Conservation (phyloP, 2,888 invertebrate genomes). For the Tinea pellionella region DNA sequence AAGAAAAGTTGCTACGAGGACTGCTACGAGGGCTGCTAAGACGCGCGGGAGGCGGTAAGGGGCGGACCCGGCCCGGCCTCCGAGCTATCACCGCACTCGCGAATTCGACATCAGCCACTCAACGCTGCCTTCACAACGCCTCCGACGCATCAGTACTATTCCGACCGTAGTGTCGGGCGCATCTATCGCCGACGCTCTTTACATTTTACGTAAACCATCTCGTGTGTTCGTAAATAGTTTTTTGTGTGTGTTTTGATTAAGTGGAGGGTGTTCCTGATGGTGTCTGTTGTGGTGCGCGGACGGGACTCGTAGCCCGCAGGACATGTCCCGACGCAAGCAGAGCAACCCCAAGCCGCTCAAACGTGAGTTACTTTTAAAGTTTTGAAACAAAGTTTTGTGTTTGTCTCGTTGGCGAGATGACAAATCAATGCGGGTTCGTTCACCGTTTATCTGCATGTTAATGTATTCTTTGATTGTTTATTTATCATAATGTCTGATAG, state of each 20-base stretch:
- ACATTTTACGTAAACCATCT: neutral
- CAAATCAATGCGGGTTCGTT: constrained; percentile 54
- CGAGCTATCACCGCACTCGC: neutral
- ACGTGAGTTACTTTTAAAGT: constrained; percentile 74
- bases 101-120: neutral
- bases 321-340: constrained; percentile 95
- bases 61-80: constrained; percentile 18
- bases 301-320: constrained; percentile 72
- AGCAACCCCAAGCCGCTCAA: constrained; percentile 95
- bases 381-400: neutral
- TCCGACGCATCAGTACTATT: neutral
- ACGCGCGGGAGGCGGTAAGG: constrained; percentile 20
- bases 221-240: constrained; percentile 3
- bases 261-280: neutral
- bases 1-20: constrained; percentile 2
- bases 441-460: constrained; percentile 49
- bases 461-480: constrained; percentile 62
- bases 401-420: neutral
- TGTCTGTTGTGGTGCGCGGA: constrained; percentile 11
- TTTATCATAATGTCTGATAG: constrained; percentile 38
- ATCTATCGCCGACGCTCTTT: neutral
- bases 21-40: constrained; percentile 11
- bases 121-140: neutral
- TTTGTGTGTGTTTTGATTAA: neutral
- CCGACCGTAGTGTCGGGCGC: neutral